Conservation (phyloP, 2,888 invertebrate genomes). For the Conomelus anceps region DNA sequence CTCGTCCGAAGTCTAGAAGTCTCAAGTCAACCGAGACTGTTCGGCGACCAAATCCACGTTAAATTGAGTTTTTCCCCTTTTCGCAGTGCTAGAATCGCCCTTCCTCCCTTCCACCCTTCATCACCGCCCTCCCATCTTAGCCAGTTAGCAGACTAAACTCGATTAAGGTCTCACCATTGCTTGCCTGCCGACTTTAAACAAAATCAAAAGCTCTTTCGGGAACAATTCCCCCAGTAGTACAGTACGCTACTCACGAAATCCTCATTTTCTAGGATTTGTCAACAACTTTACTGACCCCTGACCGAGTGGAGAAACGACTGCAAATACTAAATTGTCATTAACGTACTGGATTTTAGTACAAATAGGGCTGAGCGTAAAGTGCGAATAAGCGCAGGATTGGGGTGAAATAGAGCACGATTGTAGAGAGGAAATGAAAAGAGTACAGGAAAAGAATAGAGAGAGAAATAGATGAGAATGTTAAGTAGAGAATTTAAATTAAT, state of each 20-base stretch:
- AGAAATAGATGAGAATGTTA: too few species aligned
- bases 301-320: not conserved
- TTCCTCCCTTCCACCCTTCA: too few species aligned
- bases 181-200: not conserved
- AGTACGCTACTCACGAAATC: not conserved
- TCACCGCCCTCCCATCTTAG: too few species aligned
- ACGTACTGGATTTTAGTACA: too few species aligned
- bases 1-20: not conserved
- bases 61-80: not conserved
- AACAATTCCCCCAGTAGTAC: not conserved
- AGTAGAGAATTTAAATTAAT: too few species aligned
- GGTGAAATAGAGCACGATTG: too few species aligned
- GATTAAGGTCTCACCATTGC: not conserved
- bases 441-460: too few species aligned
- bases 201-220: not conserved
- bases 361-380: too few species aligned
- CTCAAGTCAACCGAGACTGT: not conserved
- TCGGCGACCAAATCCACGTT: not conserved
- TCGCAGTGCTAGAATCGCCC: not conserved
- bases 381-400: too few species aligned
- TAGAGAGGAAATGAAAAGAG: too few species aligned
- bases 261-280: not conserved
- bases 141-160: not conserved
- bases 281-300: not conserved
- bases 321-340: not conserved